phyloP scores from a whole-genome alignment of 2,888 invertebrate genomes.

The Amiota minor region DNA sequence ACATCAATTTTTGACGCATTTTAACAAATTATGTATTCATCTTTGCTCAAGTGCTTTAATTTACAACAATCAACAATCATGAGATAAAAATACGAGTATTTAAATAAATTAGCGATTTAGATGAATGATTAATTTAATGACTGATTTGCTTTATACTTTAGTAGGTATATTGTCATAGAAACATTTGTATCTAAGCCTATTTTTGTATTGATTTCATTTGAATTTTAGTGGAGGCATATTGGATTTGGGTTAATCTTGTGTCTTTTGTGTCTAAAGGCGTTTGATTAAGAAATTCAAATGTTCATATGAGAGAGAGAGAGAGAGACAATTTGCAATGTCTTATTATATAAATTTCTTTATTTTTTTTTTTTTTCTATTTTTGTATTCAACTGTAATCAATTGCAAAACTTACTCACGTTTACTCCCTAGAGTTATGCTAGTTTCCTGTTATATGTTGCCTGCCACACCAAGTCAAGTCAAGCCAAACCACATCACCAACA shows the following conservation, averaged over 20 bases:
- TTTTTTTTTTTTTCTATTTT: slow-evolving; percentile 1
- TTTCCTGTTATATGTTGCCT: slow-evolving; percentile 5
- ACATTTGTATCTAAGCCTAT: background rate
- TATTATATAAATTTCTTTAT: too few species aligned
- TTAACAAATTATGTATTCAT: slow-evolving; percentile 13
- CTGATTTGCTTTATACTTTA: background rate
- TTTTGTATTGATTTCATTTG: background rate
- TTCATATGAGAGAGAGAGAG: too few species aligned
- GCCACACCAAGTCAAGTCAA: too few species aligned
- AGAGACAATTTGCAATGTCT: too few species aligned
- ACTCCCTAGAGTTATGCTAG: slow-evolving; percentile 1
- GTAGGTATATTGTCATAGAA: background rate
- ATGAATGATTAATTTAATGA: background rate
- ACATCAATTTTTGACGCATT: slow-evolving; percentile 5
- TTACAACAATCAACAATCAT: slow-evolving; percentile 2
- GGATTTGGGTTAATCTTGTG: background rate
- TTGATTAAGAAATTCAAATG: too few species aligned
- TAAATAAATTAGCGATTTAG: background rate
- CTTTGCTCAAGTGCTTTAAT: background rate
- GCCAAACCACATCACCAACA: background rate
- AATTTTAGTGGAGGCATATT: background rate
- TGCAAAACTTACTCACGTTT: slow-evolving; percentile 1
- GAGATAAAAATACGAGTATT: too few species aligned
- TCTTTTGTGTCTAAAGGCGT: too few species aligned
- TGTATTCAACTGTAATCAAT: background rate